Evolutionary conservation across 2,113 vertebrate species (phyloP).

Genomic region (Meles meles): DNA sequence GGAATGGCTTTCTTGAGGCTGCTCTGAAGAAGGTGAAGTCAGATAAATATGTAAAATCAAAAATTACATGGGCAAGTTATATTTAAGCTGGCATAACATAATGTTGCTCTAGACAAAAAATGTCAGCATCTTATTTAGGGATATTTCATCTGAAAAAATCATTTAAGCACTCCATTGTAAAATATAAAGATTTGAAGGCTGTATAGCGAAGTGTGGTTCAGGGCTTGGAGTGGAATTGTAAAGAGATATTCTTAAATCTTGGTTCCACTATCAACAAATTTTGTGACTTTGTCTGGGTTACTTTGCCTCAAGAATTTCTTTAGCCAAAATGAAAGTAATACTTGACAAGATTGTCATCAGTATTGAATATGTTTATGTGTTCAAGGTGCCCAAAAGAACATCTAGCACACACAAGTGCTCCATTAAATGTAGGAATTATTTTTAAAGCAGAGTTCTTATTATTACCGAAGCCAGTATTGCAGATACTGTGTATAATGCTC

Average conservation of each 20-base stretch:
- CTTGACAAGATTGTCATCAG: not conserved
- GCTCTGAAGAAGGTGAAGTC: not conserved
- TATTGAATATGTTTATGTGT: not conserved
- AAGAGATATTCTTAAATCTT: constrained; percentile 17
- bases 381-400: not conserved
- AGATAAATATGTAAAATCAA: constrained; percentile 11
- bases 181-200: not conserved
- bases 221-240: not conserved
- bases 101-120: not conserved
- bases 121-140: not conserved
- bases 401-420: not conserved
- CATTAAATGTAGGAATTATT: not conserved
- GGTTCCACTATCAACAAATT: not conserved
- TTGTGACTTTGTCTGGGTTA: not conserved
- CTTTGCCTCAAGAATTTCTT: not conserved
- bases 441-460: not conserved
- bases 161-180: not conserved
- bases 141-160: not conserved
- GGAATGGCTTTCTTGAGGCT: not conserved
- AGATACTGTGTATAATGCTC: not conserved
- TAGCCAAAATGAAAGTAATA: not conserved
- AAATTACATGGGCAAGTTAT: not conserved
- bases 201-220: not conserved
- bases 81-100: not conserved
- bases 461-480: not conserved